Base-by-base conservation (phyloP, 2,888 invertebrate species). In the Sphaerolaimus hirsutus region DNA sequence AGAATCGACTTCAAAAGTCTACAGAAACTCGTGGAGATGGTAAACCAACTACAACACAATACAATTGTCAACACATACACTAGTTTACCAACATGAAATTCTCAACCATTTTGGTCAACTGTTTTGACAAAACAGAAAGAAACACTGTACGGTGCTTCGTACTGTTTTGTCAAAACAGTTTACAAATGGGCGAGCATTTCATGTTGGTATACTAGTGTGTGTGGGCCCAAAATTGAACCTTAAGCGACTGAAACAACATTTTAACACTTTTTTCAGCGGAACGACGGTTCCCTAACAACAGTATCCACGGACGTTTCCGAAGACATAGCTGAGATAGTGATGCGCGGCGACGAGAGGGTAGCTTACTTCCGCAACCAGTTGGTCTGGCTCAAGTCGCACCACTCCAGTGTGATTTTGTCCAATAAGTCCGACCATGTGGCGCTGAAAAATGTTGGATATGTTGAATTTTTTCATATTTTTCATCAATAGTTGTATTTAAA, bases 261-360 rank as follows among this genome's bases (percentile, higher is more conserved):
- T 29, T 29, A 3, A 17, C 19, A 7, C 17, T 12, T 40, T 21
- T 41, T 46, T 5, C 22, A 47, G 47, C 47, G 44, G 38, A 25
- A 43, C 27, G 43, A 44, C 3, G 44, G 44, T 21, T 47, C 47
- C 2, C 27, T 41, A 19, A 23, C 22, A 7, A 47, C 47, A 19
- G 40, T 47, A 4, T 17, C 27, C 12, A 47, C 43, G 24, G 44
- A 43, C 12, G 38, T 43, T 17, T 47, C 47, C 21, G 47, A 47
- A 4, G 47, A 47, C 36, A 32, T 47, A 17, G 47, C 47, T 19
- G 44, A 47, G 21, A 47, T 47, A 10, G 47, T 47, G 10, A 26
- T 47, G 43, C 37, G 19, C 24, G 47, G 47, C 2, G 40, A 47
- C 19, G 47, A 47, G n/a, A 26, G 23, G 21, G 37, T 47, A 2